Evolutionary conservation across 2,888 invertebrate genomes (phyloP), one percentile per base, ranked within the genome.

Genomic region (Mellilla xanthometata): DNA sequence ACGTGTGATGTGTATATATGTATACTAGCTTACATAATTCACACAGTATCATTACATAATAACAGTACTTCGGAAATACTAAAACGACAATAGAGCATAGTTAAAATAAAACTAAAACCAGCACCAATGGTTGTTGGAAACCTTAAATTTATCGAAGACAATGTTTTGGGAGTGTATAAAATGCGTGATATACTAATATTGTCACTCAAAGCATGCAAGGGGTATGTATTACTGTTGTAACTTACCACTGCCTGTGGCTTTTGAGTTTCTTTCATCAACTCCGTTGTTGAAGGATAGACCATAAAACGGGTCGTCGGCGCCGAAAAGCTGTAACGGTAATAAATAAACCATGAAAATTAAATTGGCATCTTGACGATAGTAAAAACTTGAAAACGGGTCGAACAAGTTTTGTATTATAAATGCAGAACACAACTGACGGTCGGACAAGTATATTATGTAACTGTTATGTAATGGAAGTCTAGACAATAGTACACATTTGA

Each of bases 241-340:
- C 87, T 85, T 64, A 89, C 89, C 89, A 69, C 68, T 79, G 50
- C 74, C 80, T n/a, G 65, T 49, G 1, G 75, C 29, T 61, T 87
- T 89, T 24, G 79, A 41, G 15, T 3, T 19, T 35, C 80, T 69
- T 27, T 88, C 88, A 22, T 89, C 88, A 51, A 68, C 58, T 5
- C 73, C 56, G 60, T 81, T 87, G 67, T 74, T 87, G 67, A 72
- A 88, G 9, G 84, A 68, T 34, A 90, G 75, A 26, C 89, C 89
- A 71, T 90, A 90, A 68, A 90, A 87, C n/a, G 90, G 89, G 68
- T 90, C 90, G 31, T 90, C 90, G 2, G 83, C 72, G 22, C 87
- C 84, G 58, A 90, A 90, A 39, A 90, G 62, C 90, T 90, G 79
- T 52, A 88, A 85, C 45, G 29, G 42, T 23, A 42, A 34, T 43